Conservation (phyloP, 2,113 vertebrate genomes). For the Scytalopus superciliaris region DNA sequence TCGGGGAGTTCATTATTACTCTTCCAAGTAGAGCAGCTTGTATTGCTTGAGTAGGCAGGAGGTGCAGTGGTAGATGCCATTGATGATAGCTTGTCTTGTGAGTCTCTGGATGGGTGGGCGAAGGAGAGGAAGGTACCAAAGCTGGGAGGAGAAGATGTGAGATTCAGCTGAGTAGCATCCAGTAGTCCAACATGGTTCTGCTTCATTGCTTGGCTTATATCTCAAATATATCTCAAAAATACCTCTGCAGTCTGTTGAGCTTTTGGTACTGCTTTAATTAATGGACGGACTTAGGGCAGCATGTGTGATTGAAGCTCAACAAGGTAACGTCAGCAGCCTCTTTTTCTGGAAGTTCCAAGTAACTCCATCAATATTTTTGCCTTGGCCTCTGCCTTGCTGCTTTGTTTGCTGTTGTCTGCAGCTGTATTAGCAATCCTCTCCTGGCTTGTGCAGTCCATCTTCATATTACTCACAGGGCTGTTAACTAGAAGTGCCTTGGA, state of each 20-base stretch:
- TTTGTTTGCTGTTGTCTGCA: slow-evolving; percentile 1
- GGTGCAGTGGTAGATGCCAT: slow-evolving; percentile 44
- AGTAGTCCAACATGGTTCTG: neutral
- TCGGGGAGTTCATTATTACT: neutral
- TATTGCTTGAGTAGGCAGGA: slow-evolving; percentile 59
- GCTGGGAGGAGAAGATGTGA: neutral
- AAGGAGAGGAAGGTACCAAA: neutral
- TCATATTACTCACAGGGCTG: slow-evolving; percentile 1
- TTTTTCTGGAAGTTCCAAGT: neutral
- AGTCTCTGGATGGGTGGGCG: slow-evolving; percentile 23
- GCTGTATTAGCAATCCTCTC: neutral
- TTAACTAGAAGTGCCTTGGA: slow-evolving; percentile 49
- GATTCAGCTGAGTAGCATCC: neutral
- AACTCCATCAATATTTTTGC: neutral
- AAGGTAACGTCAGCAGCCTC: neutral
- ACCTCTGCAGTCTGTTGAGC: neutral
- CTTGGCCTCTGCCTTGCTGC: neutral
- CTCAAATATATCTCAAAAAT: neutral
- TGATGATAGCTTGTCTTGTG: slow-evolving; percentile 56
- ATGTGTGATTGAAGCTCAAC: neutral
- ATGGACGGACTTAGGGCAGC: neutral
- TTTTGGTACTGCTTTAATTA: neutral
- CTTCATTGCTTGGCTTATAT: neutral
- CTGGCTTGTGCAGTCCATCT: neutral
- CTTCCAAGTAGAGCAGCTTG: slow-evolving; percentile 47